phyloP scores from a whole-genome alignment of 2,797 vertebrate species.

The Halcyon smyrnensis region DNA sequence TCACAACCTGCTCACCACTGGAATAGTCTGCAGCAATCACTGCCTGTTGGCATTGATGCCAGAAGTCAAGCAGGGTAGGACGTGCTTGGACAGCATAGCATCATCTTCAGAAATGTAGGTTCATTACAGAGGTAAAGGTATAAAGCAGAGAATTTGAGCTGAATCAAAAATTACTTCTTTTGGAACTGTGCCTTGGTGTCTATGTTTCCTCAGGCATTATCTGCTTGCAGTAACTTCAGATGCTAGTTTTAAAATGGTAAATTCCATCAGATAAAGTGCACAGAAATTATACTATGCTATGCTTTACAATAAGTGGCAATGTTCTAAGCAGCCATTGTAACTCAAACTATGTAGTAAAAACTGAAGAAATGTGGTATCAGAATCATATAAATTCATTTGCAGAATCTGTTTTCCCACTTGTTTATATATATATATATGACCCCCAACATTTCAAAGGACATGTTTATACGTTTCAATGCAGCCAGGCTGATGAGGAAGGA shows the following conservation, averaged over 20 bases:
- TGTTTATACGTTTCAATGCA: slow-evolving; percentile 48
- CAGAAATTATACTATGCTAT: not conserved
- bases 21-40: not conserved
- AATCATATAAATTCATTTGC: not conserved
- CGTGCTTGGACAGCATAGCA: not conserved
- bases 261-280: not conserved
- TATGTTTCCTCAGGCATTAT: not conserved
- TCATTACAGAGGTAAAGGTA: not conserved
- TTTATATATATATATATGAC: not conserved
- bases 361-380: not conserved
- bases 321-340: not conserved
- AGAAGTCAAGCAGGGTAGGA: not conserved
- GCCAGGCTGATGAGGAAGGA: slow-evolving; percentile 65
- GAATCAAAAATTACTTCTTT: not conserved
- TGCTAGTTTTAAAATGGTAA: not conserved
- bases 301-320: not conserved
- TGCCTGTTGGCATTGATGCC: not conserved
- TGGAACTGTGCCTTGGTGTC: not conserved
- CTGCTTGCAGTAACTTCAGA: not conserved
- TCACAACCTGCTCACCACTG: slow-evolving; percentile 40
- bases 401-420: not conserved
- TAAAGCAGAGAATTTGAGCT: not conserved
- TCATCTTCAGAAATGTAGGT: not conserved
- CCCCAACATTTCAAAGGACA: slow-evolving; percentile 44
- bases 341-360: not conserved